Base-by-base conservation (phyloP, 2,888 invertebrate genomes). In the Alsophila aescularia region DNA sequence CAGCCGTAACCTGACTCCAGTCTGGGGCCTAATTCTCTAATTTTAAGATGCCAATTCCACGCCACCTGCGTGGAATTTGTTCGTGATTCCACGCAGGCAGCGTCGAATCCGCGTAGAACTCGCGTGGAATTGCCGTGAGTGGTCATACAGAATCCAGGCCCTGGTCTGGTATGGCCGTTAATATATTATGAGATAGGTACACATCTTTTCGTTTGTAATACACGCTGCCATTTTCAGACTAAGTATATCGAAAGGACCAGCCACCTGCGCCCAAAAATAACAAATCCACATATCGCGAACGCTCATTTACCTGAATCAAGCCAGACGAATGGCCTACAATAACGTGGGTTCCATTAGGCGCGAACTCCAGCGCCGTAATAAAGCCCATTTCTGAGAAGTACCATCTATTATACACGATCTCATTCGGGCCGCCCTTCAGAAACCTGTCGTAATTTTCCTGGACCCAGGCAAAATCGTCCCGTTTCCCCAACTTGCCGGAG, bases 301-400 rank as follows among this genome's bases (percentile, higher is more conserved):
- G 32, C 48, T 40, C 50, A 43, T 43, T 49, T 72, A 92, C 93
- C 89, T 93, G 92, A 63, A 93, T 89, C 55, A 82, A 66, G 35
- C 93, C 93, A 6, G 89, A 83, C 18, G 92, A 88, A 73, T 90
- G 92, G 8, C 86, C 85, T 18, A 85, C 82, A 39, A 89, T 82
- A 68, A 93, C 73, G 59, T 84, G 67, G 41, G 77, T 71, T 14
- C 92, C 92, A 58, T 83, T 77, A 6, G 83, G 81, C 18, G 90
- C 85, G 69, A 83, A 93, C 59, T 81, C 81, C 51, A 90, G 65
- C 21, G 86, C 75, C 31, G 81, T 82, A 54, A 88, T 81, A 49
- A 73, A 77, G 1, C 89, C 88, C 58, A 78, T 68, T 67, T 85
- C 86, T 1, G 81, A 75, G 47, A 70, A 73, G 60, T 67, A 82